Evolutionary conservation across 2,113 vertebrate genomes (phyloP).

Genomic region (Fulica atra): DNA sequence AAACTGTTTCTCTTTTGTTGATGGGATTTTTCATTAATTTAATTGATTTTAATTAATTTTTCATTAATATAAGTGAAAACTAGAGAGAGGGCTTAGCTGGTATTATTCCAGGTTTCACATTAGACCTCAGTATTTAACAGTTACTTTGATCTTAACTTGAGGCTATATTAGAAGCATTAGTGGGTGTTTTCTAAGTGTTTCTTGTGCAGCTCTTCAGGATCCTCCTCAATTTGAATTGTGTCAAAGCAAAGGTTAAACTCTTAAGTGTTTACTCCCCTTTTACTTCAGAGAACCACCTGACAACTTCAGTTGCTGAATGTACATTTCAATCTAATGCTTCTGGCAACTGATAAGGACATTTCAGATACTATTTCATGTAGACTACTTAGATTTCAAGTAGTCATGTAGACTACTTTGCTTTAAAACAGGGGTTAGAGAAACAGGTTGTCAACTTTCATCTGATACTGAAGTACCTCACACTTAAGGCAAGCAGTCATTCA

Average conservation of each 20-base stretch:
- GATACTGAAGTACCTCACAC: neutral
- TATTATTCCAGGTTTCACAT: neutral
- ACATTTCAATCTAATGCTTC: neutral
- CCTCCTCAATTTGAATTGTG: neutral
- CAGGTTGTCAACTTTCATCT: neutral
- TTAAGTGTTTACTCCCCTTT: neutral
- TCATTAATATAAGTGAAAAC: neutral
- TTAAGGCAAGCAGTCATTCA: neutral
- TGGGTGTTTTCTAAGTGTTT: neutral
- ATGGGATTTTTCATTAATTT: neutral
- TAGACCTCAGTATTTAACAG: neutral
- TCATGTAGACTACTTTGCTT: neutral
- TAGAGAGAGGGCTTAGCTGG: neutral
- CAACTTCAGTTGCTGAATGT: neutral
- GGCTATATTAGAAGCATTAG: neutral
- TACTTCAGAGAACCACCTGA: neutral
- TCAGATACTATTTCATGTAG: neutral
- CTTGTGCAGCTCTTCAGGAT: neutral
- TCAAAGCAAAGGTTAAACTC: neutral
- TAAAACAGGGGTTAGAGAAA: neutral
- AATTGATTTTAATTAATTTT: neutral
- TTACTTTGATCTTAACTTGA: neutral
- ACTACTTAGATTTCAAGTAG: neutral
- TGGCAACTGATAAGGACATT: neutral
- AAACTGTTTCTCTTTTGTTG: neutral